Evolutionary conservation across 2,888 invertebrate species (phyloP).

Genomic region (Pecten maximus): DNA sequence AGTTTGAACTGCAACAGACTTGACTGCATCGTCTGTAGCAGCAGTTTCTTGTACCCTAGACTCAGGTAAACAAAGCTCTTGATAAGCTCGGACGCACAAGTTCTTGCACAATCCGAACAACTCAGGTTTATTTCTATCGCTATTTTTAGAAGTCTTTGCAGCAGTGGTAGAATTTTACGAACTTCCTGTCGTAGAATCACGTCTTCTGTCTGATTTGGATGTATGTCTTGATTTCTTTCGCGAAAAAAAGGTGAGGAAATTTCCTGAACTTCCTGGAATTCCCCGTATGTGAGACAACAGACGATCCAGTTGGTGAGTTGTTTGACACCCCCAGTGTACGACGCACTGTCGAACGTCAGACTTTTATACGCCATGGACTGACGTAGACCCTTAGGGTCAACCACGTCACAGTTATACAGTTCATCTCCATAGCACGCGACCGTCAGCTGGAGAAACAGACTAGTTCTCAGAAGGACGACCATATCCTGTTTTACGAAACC

Average conservation of each 20-base stretch:
- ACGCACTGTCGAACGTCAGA: slow-evolving; percentile 58
- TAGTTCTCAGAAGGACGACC: slow-evolving; percentile 45
- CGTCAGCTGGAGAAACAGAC: slow-evolving; percentile 56
- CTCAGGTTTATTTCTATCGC: slow-evolving; percentile 64
- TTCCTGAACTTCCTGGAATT: slow-evolving; percentile 47
- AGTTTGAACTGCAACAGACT: slow-evolving; percentile 65
- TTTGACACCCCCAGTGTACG: slow-evolving; percentile 53
- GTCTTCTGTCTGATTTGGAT: slow-evolving; percentile 31
- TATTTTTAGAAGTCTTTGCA: slow-evolving; percentile 63
- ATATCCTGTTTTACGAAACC: slow-evolving; percentile 46
- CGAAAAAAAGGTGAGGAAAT: slow-evolving; percentile 35
- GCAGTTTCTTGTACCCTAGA: slow-evolving; percentile 59
- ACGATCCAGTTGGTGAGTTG: slow-evolving; percentile 60
- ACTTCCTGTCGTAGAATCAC: slow-evolving; percentile 46
- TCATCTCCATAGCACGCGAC: slow-evolving; percentile 57
- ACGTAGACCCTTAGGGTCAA: slow-evolving; percentile 58
- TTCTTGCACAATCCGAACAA: slow-evolving; percentile 63
- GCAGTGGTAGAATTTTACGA: slow-evolving; percentile 55
- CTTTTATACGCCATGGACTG: slow-evolving; percentile 58
- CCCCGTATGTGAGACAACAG: slow-evolving; percentile 51
- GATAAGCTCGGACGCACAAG: slow-evolving; percentile 60
- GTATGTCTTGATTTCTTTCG: slow-evolving; percentile 38
- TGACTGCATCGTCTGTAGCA: slow-evolving; percentile 64
- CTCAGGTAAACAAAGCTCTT: slow-evolving; percentile 63
- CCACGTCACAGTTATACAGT: slow-evolving; percentile 55